These are phyloP conservation scores for Lithophane leautieri DNA, from an alignment of 2,888 invertebrate genomes.

Conservation along the genomic window DNA sequence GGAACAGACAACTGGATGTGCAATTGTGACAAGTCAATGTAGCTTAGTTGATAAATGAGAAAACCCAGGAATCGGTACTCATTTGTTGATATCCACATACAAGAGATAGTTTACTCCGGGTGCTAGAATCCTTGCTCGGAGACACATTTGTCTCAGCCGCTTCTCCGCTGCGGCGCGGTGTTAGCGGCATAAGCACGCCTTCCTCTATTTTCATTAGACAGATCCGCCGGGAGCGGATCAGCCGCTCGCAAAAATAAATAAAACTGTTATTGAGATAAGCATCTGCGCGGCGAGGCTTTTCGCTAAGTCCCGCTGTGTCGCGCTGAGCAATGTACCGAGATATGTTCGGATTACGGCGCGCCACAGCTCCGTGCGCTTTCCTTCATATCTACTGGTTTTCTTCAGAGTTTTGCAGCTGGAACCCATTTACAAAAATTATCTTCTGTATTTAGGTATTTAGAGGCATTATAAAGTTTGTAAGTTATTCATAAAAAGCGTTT, in stretches of 20 bases:
- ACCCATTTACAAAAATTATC: conserved; percentile 76
- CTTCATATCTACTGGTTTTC: conserved; percentile 82
- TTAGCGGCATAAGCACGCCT: conserved; percentile 74
- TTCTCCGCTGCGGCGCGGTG: conserved; percentile 60
- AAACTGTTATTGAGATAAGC: conserved; percentile 91
- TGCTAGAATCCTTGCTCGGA: conserved; percentile 49
- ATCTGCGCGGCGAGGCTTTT: conserved; percentile 88
- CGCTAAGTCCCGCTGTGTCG: conserved; percentile 89
- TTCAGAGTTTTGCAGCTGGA: conserved; percentile 86
- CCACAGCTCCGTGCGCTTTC: conserved; percentile 79
- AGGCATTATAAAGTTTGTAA: conserved; percentile 63
- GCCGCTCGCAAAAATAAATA: conserved; percentile 89
- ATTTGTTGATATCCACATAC: conserved; percentile 42
- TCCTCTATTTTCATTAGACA: conserved; percentile 88
- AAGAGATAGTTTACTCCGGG: conserved; percentile 30
- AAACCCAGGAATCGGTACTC: conserved; percentile 13
- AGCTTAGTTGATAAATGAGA: conserved; percentile 20
- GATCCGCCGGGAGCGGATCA: conserved; percentile 87
- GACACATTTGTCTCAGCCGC: conserved; percentile 68
- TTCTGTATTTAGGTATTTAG: conserved; percentile 60
- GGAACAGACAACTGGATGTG: neutral
- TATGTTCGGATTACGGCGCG: conserved; percentile 87
- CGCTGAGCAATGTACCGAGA: conserved; percentile 89
- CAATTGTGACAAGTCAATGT: conserved; percentile 12
- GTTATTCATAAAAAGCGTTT: conserved; percentile 57